These are phyloP conservation scores for Elgaria multicarinata DNA, from an alignment of 2,113 vertebrate genomes.

Conservation along the genomic window DNA sequence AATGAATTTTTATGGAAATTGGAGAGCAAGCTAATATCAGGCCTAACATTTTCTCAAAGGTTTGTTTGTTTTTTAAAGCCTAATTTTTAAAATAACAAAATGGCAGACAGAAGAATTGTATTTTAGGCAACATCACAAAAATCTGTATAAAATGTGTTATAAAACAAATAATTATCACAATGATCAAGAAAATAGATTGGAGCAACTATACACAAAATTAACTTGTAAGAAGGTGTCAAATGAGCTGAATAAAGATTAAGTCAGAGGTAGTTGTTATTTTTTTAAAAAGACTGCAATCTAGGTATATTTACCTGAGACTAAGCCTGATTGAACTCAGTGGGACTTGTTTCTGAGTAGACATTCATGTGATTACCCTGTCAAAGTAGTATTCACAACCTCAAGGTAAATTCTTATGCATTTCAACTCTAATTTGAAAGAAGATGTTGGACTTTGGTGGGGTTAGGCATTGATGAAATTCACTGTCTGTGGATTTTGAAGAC, in stretches of 20 bases:
- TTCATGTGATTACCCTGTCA: background rate
- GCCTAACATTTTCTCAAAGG: background rate
- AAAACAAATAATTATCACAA: background rate
- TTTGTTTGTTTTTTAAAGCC: background rate
- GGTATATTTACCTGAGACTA: background rate
- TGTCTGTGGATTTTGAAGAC: background rate
- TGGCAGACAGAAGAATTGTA: background rate
- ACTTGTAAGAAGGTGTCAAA: background rate
- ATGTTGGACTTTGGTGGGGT: background rate
- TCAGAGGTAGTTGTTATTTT: background rate
- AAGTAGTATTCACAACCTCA: background rate
- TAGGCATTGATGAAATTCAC: background rate
- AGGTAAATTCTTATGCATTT: background rate
- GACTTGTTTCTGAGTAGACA: background rate
- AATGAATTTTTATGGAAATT: background rate
- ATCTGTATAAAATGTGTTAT: background rate
- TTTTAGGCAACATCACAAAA: background rate
- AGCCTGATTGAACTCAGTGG: background rate
- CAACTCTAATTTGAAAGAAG: background rate
- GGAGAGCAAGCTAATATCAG: background rate
- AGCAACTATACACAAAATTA: background rate
- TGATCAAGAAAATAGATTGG: background rate
- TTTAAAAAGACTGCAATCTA: background rate
- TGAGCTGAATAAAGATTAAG: background rate
- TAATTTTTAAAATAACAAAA: background rate